These are phyloP conservation scores for Latrodectus elegans DNA, from an alignment of 2,888 invertebrate species.

Conservation along the genomic window DNA sequence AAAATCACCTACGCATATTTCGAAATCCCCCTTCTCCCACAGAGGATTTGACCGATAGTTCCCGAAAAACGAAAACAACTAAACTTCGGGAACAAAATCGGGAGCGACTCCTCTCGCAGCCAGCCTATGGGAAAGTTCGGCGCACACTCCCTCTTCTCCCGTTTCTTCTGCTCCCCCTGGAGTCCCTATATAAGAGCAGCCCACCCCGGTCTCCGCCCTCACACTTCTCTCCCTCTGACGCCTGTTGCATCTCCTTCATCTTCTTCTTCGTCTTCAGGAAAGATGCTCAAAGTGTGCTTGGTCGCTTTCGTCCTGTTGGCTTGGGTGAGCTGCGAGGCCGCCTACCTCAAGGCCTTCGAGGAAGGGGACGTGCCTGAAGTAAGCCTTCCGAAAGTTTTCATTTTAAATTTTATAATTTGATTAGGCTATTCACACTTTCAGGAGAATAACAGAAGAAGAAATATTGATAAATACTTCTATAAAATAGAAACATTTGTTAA, in stretches of 20 bases:
- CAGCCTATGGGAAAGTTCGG: not conserved
- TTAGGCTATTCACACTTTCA: no score
- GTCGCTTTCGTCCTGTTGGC: slow-evolving; percentile 39
- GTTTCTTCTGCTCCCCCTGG: not conserved
- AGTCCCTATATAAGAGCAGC: slow-evolving; percentile 31
- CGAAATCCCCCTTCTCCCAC: not conserved
- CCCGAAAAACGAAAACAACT: not conserved
- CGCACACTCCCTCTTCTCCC: slow-evolving; percentile 1
- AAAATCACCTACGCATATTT: not conserved
- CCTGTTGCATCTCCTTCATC: slow-evolving; percentile 57
- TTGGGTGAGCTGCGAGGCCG: slow-evolving; percentile 49
- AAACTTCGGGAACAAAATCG: not conserved
- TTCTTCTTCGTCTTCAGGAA: slow-evolving; percentile 2
- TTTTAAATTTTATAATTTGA: not conserved
- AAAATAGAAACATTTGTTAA: no score
- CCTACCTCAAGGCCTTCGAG: slow-evolving; percentile 51
- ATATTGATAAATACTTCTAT: no score
- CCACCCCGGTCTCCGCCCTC: slow-evolving; percentile 20
- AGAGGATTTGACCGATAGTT: not conserved
- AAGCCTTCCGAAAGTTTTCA: not conserved
- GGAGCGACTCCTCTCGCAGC: not conserved
- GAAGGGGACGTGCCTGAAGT: slow-evolving; percentile 53
- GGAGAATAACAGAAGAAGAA: no score
- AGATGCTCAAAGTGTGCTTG: slow-evolving; percentile 40
- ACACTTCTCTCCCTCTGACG: slow-evolving; percentile 9